Evolutionary conservation across 2,888 invertebrate genomes (phyloP), one percentile per base, ranked within the genome.

Genomic region (Minunthozetes semirufus): DNA sequence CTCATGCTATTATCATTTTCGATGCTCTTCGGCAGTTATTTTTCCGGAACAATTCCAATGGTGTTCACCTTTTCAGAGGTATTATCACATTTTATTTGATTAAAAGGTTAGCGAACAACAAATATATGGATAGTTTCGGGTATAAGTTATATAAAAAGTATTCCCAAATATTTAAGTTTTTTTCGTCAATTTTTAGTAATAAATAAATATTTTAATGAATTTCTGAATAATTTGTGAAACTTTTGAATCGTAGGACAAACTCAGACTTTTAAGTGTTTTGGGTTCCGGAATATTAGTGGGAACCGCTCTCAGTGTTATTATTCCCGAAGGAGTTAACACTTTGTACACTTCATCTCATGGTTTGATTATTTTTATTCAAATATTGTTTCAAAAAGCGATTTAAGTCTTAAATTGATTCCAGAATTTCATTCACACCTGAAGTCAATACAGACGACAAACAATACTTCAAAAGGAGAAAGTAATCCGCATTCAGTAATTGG

Each of bases 211-310:
- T 17, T 15, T 25, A 70, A 46, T 4, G 15, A n/a, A 42, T 33
- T 68, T 13, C 3, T 19, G 38, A 9, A 27, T 1, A 29, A 15
- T 9, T 27, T 3, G 15, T 33, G 4, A 33, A 48, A 48, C 42
- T 19, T 38, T 71, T 48, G 46, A 48, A 38, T 25, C 22, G 72
- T 83, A 98, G 96, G 93, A 93, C 76, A 96, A 94, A 83, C 85
- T 99, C 46, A 92, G 95, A 81, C 87, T 93, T 81, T 90, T 97
- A 48, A 95, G 97, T 38, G 91, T 97, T 17, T 88, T 99, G 78
- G 99, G 99, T 73, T 98, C 99, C 9, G 99, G 99, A 0, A 87
- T 99, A 9, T 86, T 99, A 0, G 96, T 99, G 0, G 99, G 99
- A 1, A 98, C 99, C 38, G 97, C 99, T 0, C 84, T 99, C 46